Evolutionary conservation across 37 sponge, comb jelly and placozoan species (phyloP).

Genomic region (Oscarella lobularis): DNA sequence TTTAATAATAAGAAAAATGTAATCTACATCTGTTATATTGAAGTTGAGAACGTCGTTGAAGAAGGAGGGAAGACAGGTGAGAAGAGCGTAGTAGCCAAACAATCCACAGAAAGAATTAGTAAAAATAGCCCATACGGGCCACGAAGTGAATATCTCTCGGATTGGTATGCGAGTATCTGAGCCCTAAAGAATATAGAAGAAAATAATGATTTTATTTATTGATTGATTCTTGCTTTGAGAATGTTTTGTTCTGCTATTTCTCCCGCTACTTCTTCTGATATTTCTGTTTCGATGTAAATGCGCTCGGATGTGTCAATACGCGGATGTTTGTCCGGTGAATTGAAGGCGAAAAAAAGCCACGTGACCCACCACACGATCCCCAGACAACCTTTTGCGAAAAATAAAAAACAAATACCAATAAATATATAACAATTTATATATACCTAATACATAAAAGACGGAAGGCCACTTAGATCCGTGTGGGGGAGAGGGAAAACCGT

Average conservation of each 20-base stretch:
- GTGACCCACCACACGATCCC: conserved; percentile 76
- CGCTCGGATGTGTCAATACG: conserved; percentile 49
- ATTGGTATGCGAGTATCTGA: too few species aligned
- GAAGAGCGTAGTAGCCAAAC: conserved; percentile 77
- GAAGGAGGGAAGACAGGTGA: conserved; percentile 81
- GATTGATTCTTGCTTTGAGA: not conserved
- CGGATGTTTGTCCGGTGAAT: conserved; percentile 53
- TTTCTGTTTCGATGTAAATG: conserved; percentile 49
- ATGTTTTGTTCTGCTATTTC: not conserved
- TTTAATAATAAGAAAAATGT: too few species aligned
- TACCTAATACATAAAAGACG: conserved; percentile 90
- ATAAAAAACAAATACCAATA: not conserved
- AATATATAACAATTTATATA: not conserved
- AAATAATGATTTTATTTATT: too few species aligned
- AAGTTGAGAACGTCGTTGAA: conserved; percentile 42
- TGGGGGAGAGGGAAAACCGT: conserved; percentile 38
- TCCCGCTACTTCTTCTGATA: too few species aligned
- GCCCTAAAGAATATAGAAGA: too few species aligned
- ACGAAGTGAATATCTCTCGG: conserved; percentile 37
- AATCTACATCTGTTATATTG: too few species aligned
- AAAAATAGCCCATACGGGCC: conserved; percentile 68
- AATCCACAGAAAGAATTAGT: conserved; percentile 61
- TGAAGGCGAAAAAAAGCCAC: conserved; percentile 66
- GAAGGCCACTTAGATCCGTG: conserved; percentile 47
- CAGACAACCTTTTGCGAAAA: conserved; percentile 53